A percentile compares a stretch with the other conserved stretches of the same genome.
These are phyloP conservation scores for Epinotia nisella DNA, from an alignment of 2,888 invertebrate genomes.

Conservation along the genomic window DNA sequence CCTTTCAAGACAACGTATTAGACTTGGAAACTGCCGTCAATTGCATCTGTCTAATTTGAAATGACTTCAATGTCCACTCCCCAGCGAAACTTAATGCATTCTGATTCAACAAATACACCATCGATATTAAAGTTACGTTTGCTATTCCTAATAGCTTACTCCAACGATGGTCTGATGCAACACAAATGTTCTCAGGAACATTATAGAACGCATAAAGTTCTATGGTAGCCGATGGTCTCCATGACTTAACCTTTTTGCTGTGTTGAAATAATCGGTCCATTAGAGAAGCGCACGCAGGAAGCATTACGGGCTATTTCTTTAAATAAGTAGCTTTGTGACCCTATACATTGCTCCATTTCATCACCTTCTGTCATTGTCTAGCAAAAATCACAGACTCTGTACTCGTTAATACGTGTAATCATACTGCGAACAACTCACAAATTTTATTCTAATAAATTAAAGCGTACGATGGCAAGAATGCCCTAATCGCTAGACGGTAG, in stretches of 20 bases:
- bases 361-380: conserved; percentile 16
- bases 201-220: conserved; percentile 35
- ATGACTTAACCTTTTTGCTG: conserved; percentile 43
- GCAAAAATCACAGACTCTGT: background rate
- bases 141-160: conserved; percentile 33
- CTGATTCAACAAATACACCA: background rate
- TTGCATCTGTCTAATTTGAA: background rate
- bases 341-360: conserved; percentile 23
- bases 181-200: conserved; percentile 41
- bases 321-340: conserved; percentile 19
- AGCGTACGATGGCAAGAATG: conserved; percentile 55
- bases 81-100: background rate
- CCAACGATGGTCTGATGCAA: conserved; percentile 38
- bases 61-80: background rate
- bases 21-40: background rate
- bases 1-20: background rate
- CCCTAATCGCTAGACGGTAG: conserved; percentile 59
- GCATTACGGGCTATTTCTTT: conserved; percentile 30
- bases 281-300: conserved; percentile 38
- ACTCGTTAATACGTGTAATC: conserved; percentile 13
- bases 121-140: conserved; percentile 34
- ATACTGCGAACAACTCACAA: conserved; percentile 12
- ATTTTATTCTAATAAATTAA: conserved; percentile 44
- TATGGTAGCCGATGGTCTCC: conserved; percentile 34
- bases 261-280: conserved; percentile 42